Evolutionary conservation across 2,888 invertebrate species (phyloP), one percentile per base, ranked within the genome.

Genomic region (Drosophila flavopinicola): DNA sequence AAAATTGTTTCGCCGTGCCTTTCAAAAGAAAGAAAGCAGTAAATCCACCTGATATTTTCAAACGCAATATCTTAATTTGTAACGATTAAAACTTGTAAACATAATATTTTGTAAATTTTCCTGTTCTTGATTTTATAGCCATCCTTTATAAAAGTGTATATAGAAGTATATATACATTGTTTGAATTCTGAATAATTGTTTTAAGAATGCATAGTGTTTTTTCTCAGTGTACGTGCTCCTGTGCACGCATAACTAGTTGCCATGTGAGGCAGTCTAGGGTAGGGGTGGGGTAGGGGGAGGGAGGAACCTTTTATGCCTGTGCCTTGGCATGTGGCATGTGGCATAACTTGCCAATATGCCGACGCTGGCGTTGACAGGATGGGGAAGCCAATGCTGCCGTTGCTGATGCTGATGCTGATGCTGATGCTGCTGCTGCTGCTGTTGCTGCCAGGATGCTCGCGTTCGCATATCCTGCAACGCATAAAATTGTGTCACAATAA

Each of bases 401-500:
- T 7, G 45, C 3, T 38, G 38, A 24, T 60, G 11, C 38, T 17
- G 37, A 20, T 20, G 20, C 2, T 20, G 20, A 2, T 20, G 20
- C 2, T 20, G 20, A 11, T 13, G 9, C 13, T 17, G 10, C 1
- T 35, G 17, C 10, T 10, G 37, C 6, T 41, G 45, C 35, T 45
- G 32, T 30, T 33, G 54, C 23, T 20, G 39, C 17, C 58, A 57
- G 57, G 72, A 69, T 66, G 69, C 41, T 35, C 47, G 42, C 65
- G 54, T 35, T 41, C 69, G 48, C 68, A 65, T 72, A 66, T 75
- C 68, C 73, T 83, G 84, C 66, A 75, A 77, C 72, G 82, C 78
- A 83, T 85, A 78, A 85, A 88, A 89, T 85, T 88, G 88, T 88
- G 89, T 87, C 89, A 89, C 88, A 89, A 89, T 80, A 85, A 88